Base-by-base conservation (phyloP, 2,888 invertebrate genomes). In the Ligdia adustata region DNA sequence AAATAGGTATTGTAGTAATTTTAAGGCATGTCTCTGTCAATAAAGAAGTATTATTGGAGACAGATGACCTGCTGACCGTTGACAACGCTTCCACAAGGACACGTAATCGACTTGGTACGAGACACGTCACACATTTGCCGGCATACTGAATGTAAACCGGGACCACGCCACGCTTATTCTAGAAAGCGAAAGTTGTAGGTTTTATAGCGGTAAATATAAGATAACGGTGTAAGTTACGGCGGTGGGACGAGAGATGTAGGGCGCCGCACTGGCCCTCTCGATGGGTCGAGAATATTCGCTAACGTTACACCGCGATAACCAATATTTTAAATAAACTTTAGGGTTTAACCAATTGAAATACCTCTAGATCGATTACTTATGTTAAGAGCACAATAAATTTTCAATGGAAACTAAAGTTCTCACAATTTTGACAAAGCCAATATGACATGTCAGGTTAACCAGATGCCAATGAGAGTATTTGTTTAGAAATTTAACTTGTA, bases 281-380 rank as follows among this genome's bases (percentile, higher is more conserved):
- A 57, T 35, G 49, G 62, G 55, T 83, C 84, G 75, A 87, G 86
- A 86, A 87, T 66, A 57, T 86, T 86, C 85, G 63, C 56, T 64
- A 60, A 66, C 63, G 60, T 62, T 60, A 32, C 48, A 44, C 34
- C 6, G 6, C 15, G 33, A 18, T 56, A 43, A 4, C 13, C n/a
- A 26, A 48, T n/a, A 48, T 56, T 53, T 58, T 60, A 55, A 22
- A 55, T 42, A 5, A 52, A 46, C 52, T 16, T 3, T 15, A 11
- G 0, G 27, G 2, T 27, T 35, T 22, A 12, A 9, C 12, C 18
- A 12, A 12, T 15, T 44, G 4, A 14, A 35, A 26, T 35, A 33
- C 16, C 26, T 44, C 11, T 4, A 38, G 4, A 28, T 29, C 0
- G 9, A 35, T 20, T 2, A 14, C 3, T 18, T 11, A 1, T n/a